These are phyloP conservation scores for Eueremaeus valkanovi DNA, from an alignment of 2,888 invertebrate species.

Conservation along the genomic window DNA sequence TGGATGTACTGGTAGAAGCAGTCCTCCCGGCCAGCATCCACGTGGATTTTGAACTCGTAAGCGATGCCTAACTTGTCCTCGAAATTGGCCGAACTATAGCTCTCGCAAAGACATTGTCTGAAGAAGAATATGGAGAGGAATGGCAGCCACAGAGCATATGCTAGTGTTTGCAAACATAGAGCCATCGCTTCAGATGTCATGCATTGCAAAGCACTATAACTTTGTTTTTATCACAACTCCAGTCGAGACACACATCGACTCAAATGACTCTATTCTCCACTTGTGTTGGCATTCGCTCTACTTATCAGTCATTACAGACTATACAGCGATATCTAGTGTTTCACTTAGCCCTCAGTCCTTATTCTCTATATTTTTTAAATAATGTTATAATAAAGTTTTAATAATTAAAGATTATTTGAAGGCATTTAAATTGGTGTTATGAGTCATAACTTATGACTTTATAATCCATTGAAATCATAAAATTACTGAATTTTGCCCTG, in stretches of 20 bases:
- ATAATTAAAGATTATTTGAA: too few species aligned
- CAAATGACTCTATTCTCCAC: background rate
- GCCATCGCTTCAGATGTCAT: constrained; percentile 9
- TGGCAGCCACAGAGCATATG: background rate
- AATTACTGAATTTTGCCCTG: too few species aligned
- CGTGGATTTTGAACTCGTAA: constrained; percentile 92
- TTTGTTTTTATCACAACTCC: background rate
- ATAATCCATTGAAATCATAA: too few species aligned
- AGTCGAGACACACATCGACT: background rate
- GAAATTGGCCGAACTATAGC: constrained; percentile 15
- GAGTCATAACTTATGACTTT: too few species aligned
- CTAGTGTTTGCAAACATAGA: background rate
- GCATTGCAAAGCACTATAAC: too few species aligned
- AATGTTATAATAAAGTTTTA: too few species aligned
- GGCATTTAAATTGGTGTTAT: too few species aligned
- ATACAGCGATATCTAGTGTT: constrained; percentile 7
- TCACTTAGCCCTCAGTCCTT: too few species aligned
- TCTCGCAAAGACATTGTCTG: background rate
- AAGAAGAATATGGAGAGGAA: background rate
- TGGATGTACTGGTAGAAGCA: constrained; percentile 93
- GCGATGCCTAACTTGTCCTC: constrained; percentile 69
- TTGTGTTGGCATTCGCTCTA: background rate
- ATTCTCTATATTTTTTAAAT: too few species aligned
- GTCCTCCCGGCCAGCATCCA: constrained; percentile 90
- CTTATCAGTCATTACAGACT: background rate